Percentiles rank a stretch among this genome's conserved stretches.
These are phyloP conservation scores for Pseudopodoces humilis DNA, from an alignment of 2,113 vertebrate species.

Conservation along the genomic window DNA sequence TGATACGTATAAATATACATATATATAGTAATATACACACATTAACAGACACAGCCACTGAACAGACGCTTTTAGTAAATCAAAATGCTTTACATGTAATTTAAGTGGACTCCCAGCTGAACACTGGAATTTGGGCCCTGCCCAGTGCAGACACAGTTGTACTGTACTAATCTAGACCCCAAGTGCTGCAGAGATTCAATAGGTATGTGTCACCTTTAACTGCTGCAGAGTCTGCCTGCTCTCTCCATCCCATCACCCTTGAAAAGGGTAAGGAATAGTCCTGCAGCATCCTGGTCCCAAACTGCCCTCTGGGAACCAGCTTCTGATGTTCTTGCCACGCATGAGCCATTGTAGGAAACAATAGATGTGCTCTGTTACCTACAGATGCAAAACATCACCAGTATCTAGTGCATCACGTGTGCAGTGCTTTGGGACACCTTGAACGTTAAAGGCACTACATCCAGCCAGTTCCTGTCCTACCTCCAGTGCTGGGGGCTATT, in stretches of 20 bases:
- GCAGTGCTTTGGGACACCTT: slow-evolving; percentile 5
- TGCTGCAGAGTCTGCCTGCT: background rate
- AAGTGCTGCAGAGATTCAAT: background rate
- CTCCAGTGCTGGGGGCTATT: background rate
- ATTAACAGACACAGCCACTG: background rate
- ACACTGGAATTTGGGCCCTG: background rate
- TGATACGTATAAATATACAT: background rate
- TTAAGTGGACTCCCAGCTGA: background rate
- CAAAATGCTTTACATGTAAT: background rate
- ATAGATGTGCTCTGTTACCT: background rate
- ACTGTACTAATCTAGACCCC: background rate
- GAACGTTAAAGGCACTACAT: slow-evolving; percentile 32
- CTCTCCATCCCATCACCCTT: background rate
- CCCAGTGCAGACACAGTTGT: background rate
- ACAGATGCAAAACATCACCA: background rate
- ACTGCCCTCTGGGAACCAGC: background rate
- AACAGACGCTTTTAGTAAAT: slow-evolving; percentile 7
- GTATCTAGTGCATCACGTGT: background rate
- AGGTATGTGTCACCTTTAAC: background rate
- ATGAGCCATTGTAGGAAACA: background rate
- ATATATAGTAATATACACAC: slow-evolving; percentile 1
- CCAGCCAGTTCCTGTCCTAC: slow-evolving; percentile 17
- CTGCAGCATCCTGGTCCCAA: background rate
- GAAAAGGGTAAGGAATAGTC: background rate
- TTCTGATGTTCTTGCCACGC: background rate